These are phyloP conservation scores for Lutjanus campechanus DNA, from an alignment of 2,797 vertebrate genomes.

Conservation along the genomic window DNA sequence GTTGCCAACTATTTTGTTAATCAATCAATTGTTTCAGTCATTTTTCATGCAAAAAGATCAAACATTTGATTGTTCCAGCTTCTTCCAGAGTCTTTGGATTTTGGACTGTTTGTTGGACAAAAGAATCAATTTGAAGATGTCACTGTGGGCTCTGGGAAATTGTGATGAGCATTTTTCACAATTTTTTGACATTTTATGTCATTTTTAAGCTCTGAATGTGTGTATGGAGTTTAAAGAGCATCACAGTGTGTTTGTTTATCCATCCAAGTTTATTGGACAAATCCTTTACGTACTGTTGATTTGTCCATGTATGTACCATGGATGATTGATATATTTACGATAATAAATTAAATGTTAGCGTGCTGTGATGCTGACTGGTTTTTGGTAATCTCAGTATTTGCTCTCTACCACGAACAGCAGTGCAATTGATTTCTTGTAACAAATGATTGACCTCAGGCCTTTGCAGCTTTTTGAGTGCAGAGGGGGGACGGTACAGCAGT, in stretches of 20 bases:
- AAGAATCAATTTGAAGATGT: no score
- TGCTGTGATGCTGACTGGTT: slow-evolving; percentile 38
- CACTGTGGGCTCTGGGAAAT: no score
- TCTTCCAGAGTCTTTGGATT: no score
- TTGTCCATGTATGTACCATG: neutral
- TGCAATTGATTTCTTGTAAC: slow-evolving; percentile 79
- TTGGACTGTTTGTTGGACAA: no score
- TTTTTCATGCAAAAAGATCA: no score
- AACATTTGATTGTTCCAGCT: no score
- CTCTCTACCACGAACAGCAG: slow-evolving; percentile 56
- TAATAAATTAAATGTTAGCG: slow-evolving; percentile 36
- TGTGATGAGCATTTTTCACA: no score
- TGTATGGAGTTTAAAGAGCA: slow-evolving; percentile 55
- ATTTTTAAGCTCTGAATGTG: slow-evolving; percentile 20
- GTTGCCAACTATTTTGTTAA: no score
- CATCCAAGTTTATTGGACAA: slow-evolving; percentile 6
- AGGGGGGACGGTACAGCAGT: slow-evolving; percentile 45
- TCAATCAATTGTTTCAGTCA: no score
- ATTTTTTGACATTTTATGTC: no score
- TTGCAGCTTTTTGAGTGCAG: slow-evolving; percentile 59
- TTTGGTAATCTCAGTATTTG: slow-evolving; percentile 44
- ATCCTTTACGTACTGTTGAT: slow-evolving; percentile 9
- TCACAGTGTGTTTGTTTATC: slow-evolving; percentile 48
- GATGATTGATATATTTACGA: slow-evolving; percentile 38
- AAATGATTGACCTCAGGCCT: slow-evolving; percentile 75